phyloP scores from a whole-genome alignment of 2,888 invertebrate species.

The Acronicta alni region DNA sequence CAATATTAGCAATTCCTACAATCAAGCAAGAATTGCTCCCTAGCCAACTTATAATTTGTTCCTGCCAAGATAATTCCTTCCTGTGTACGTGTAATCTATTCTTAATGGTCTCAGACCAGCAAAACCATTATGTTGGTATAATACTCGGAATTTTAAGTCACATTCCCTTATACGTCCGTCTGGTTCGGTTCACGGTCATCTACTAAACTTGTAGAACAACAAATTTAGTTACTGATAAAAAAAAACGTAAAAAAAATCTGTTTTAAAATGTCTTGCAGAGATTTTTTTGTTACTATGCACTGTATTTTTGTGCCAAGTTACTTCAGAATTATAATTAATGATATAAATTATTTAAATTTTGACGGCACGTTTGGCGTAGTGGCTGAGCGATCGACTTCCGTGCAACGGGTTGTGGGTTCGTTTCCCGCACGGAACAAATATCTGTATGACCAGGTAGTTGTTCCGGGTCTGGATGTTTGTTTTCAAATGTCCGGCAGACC shows the following conservation, averaged over 20 bases:
- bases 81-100: slow-evolving; percentile 36
- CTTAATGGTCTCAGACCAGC: slow-evolving; percentile 29
- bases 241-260: slow-evolving; percentile 16
- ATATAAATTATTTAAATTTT: too few species aligned
- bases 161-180: slow-evolving; percentile 44
- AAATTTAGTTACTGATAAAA: slow-evolving; percentile 13
- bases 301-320: too few species aligned
- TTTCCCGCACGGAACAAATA: too few species aligned
- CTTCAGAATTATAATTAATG: too few species aligned
- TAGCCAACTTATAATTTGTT: slow-evolving; percentile 19
- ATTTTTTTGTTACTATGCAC: neutral
- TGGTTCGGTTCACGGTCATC: slow-evolving; percentile 46
- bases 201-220: slow-evolving; percentile 40
- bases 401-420: too few species aligned
- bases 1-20: neutral
- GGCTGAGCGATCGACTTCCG: too few species aligned
- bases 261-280: neutral
- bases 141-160: slow-evolving; percentile 47
- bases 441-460: too few species aligned
- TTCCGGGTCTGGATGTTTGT: too few species aligned
- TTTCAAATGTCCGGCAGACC: too few species aligned
- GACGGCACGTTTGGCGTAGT: too few species aligned
- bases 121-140: slow-evolving; percentile 38
- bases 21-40: neutral
- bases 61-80: slow-evolving; percentile 19